Evolutionary conservation across 2,113 vertebrate species (phyloP).

Genomic region (Mionectes macconnelli): DNA sequence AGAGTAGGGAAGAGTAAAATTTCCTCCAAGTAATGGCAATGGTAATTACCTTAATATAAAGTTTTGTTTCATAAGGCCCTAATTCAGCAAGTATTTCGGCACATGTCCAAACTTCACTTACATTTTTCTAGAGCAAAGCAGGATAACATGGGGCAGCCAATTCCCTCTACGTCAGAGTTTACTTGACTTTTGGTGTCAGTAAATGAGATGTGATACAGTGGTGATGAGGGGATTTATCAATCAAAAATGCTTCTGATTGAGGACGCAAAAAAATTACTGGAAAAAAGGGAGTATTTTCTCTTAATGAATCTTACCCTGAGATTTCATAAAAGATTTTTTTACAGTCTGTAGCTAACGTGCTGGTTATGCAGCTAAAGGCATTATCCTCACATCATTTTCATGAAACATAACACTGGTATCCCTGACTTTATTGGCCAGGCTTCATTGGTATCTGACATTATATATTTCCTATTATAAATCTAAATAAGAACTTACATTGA

Average conservation of each 20-base stretch:
- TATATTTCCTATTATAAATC: conserved; percentile 77
- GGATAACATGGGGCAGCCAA: background rate
- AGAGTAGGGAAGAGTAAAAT: background rate
- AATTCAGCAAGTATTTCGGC: background rate
- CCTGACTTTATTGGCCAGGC: conserved; percentile 63
- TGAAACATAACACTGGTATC: conserved; percentile 69
- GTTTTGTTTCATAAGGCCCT: background rate
- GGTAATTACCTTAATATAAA: background rate
- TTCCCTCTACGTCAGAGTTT: background rate
- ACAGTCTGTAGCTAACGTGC: conserved; percentile 71
- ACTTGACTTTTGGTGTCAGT: background rate
- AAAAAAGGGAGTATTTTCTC: conserved; percentile 42
- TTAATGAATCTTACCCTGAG: conserved; percentile 65
- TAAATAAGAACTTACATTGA: conserved; percentile 78
- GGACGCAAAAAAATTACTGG: background rate
- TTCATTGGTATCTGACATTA: conserved; percentile 56
- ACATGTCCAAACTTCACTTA: background rate
- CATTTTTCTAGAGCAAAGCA: background rate
- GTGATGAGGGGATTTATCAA: background rate
- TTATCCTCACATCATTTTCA: conserved; percentile 77
- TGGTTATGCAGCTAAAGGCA: conserved; percentile 75
- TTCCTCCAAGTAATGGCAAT: background rate
- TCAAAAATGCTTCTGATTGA: conserved; percentile 24
- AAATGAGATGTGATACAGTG: background rate
- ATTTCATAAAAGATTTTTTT: conserved; percentile 73